These are phyloP conservation scores for Hippasteria phrygiana DNA, from an alignment of 53 echinoderm and acorn worm species.

Conservation along the genomic window DNA sequence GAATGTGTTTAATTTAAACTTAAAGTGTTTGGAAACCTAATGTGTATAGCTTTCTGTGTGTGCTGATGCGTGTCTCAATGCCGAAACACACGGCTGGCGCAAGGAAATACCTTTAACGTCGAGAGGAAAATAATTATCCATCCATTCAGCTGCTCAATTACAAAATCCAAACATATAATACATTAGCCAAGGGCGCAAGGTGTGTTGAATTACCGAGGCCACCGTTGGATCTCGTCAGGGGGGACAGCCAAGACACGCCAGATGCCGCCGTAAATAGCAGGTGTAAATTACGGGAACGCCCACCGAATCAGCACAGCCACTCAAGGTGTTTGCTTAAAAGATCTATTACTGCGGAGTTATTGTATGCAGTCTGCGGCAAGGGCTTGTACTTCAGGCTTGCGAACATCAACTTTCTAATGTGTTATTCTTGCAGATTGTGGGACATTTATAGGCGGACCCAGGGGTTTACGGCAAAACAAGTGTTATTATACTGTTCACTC, in stretches of 20 bases:
- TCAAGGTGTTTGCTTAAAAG: neutral
- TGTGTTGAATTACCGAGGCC: constrained; percentile 38
- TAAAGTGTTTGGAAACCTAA: too few species aligned
- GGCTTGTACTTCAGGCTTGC: neutral
- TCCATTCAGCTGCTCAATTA: constrained; percentile 21
- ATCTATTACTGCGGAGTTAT: neutral
- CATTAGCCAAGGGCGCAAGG: constrained; percentile 53
- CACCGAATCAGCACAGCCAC: constrained; percentile 36
- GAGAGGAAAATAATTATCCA: neutral
- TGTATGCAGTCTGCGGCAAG: neutral
- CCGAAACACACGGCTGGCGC: neutral
- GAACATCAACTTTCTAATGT: too few species aligned
- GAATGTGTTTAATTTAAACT: too few species aligned
- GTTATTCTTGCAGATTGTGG: too few species aligned
- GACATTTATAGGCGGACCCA: too few species aligned
- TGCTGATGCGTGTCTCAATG: too few species aligned
- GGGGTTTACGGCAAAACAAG: too few species aligned
- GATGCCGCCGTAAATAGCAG: neutral
- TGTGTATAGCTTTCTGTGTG: too few species aligned
- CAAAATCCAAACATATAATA: constrained; percentile 30
- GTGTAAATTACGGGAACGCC: constrained; percentile 61
- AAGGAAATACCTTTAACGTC: neutral
- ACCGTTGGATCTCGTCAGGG: neutral
- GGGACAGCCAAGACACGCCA: neutral
- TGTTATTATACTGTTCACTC: too few species aligned